Conservation (phyloP, 2,797 vertebrate species). For the Sorex maritimensis region DNA sequence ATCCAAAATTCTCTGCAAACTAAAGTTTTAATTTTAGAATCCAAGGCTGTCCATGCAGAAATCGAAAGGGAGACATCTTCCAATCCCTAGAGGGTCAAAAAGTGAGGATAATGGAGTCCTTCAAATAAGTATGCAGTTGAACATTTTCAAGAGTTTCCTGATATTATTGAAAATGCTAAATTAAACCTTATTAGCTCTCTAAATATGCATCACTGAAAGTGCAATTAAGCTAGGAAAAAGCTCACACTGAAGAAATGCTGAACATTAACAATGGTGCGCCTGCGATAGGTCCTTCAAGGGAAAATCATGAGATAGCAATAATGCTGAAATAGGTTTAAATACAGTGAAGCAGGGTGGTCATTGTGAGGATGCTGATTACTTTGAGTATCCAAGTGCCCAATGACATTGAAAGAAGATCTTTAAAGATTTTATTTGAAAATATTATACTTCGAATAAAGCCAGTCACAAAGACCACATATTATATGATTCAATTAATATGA, state of each 20-base stretch:
- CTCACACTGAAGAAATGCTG: conserved; percentile 9
- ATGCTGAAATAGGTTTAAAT: conserved; percentile 21
- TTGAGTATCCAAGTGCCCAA: not conserved
- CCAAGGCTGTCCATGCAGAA: not conserved
- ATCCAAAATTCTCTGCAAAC: not conserved
- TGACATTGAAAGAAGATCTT: not conserved
- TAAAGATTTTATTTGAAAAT: not conserved
- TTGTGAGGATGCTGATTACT: conserved; percentile 26
- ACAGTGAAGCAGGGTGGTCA: conserved; percentile 22
- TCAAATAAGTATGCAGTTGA: not conserved
- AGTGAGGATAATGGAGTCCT: not conserved
- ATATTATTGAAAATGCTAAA: not conserved
- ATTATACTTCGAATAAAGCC: not conserved
- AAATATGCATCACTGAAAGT: conserved; percentile 1
- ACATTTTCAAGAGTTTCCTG: not conserved
- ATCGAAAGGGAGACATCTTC: not conserved
- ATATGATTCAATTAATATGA: not conserved
- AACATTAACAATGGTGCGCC: not conserved
- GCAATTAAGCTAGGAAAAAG: conserved; percentile 7
- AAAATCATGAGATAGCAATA: conserved; percentile 26
- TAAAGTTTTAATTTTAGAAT: not conserved
- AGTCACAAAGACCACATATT: not conserved
- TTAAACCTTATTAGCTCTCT: conserved; percentile 58
- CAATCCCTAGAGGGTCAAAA: not conserved
- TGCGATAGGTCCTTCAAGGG: conserved; percentile 9